Percentiles rank a stretch among this genome's conserved stretches.
Conservation (phyloP, 2,888 invertebrate species). For the Vesta saturnalis region DNA sequence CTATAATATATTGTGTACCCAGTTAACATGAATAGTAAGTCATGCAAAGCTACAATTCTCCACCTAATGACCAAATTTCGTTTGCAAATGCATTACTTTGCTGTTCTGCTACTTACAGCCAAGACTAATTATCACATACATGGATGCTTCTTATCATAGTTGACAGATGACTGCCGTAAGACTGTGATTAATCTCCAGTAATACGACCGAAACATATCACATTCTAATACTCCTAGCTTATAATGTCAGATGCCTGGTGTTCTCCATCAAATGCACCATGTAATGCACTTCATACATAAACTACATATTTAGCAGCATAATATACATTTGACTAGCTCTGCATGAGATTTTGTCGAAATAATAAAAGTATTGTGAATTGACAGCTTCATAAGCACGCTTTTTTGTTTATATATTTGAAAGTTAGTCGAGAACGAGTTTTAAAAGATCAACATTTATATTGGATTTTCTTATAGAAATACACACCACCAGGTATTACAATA, state of each 20-base stretch:
- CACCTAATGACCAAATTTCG: conserved; percentile 41
- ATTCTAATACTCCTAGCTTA: conserved; percentile 44
- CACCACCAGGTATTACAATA: conserved; percentile 29
- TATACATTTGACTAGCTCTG: conserved; percentile 23
- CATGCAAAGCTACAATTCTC: conserved; percentile 40
- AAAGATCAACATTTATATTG: conserved; percentile 36
- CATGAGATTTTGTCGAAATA: conserved; percentile 29
- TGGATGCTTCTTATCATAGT: conserved; percentile 62
- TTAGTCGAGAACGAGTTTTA: conserved; percentile 29
- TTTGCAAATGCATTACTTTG: conserved; percentile 38
- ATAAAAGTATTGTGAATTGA: conserved; percentile 25
- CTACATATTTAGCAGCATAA: conserved; percentile 23
- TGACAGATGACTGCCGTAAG: conserved; percentile 58
- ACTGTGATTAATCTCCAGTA: conserved; percentile 51
- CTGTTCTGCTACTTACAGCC: conserved; percentile 55
- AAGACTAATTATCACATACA: conserved; percentile 63
- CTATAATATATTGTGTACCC: conserved; percentile 57
- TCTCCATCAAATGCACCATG: conserved; percentile 56
- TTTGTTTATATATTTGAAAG: conserved; percentile 28
- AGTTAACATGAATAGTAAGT: conserved; percentile 52
- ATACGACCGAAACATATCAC: conserved; percentile 41
- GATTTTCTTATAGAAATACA: conserved; percentile 32
- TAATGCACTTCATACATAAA: conserved; percentile 43
- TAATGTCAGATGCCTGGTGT: conserved; percentile 54
- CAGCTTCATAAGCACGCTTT: conserved; percentile 28